Percentiles rank a stretch among this genome's conserved stretches.
Evolutionary conservation across 2,888 invertebrate genomes (phyloP).

Genomic region (Platypus cylindrus): DNA sequence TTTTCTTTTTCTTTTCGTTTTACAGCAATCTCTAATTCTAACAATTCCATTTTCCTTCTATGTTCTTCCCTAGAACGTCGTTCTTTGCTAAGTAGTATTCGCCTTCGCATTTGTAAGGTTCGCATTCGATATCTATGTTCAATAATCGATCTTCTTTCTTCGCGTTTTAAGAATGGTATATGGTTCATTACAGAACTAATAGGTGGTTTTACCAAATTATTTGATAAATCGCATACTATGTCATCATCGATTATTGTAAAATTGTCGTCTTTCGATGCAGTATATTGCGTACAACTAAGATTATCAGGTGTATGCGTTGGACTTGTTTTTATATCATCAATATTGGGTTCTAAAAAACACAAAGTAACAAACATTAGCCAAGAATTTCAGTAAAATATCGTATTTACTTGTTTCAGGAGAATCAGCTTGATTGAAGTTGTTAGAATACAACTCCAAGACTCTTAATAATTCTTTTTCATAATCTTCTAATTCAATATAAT

Average conservation of each 20-base stretch:
- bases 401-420: neutral
- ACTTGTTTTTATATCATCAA: conserved; percentile 10
- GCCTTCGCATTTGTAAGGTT: conserved; percentile 7
- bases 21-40: conserved; percentile 10
- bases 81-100: conserved; percentile 7
- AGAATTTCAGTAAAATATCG: conserved; percentile 2
- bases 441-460: conserved; percentile 6
- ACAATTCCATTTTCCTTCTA: conserved; percentile 8
- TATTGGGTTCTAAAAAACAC: too few relatives aligned
- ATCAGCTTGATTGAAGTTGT: neutral
- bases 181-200: conserved; percentile 10
- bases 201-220: conserved; percentile 7
- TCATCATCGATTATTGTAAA: conserved; percentile 13
- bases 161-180: conserved; percentile 8
- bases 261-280: conserved; percentile 5
- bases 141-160: conserved; percentile 9
- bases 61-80: conserved; percentile 10
- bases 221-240: conserved; percentile 12
- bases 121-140: conserved; percentile 11
- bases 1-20: conserved; percentile 4
- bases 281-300: too few relatives aligned
- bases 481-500: conserved; percentile 11
- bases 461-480: conserved; percentile 11
- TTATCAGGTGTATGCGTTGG: neutral
- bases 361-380: conserved; percentile 2